A percentile compares a stretch with the other conserved stretches of the same genome.
Conservation (phyloP, 2,113 vertebrate species). For the Crotalus helleri region DNA sequence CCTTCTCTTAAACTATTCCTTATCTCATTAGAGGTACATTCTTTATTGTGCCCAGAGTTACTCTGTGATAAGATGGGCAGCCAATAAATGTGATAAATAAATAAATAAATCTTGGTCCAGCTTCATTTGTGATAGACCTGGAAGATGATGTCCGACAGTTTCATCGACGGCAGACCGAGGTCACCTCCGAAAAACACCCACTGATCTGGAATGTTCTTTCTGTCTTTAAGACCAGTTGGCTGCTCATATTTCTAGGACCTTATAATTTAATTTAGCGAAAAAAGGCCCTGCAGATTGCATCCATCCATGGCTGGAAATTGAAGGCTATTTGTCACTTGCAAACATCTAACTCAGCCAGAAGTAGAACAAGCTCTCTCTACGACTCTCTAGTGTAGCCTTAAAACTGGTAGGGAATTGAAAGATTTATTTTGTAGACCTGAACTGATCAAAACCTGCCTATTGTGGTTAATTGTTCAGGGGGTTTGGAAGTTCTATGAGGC, state of each 20-base stretch:
- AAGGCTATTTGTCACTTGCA: slow-evolving; percentile 49
- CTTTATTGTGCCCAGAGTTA: not conserved
- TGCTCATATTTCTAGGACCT: slow-evolving; percentile 16
- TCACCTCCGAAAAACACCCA: not conserved
- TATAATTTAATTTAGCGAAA: slow-evolving; percentile 57
- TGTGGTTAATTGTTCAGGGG: slow-evolving; percentile 5
- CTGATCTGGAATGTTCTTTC: slow-evolving; percentile 29
- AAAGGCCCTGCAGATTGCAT: slow-evolving; percentile 29
- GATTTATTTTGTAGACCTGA: slow-evolving; percentile 41
- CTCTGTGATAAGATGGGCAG: not conserved
- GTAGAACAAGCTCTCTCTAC: slow-evolving; percentile 20
- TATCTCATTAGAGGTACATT: not conserved
- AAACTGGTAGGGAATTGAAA: slow-evolving; percentile 32
- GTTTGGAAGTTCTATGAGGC: not conserved
- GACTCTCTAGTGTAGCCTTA: slow-evolving; percentile 36
- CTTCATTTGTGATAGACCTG: not conserved
- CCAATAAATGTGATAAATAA: not conserved
- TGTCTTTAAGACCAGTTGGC: slow-evolving; percentile 29
- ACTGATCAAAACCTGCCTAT: slow-evolving; percentile 30
- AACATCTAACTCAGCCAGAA: slow-evolving; percentile 43
- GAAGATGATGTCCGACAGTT: not conserved
- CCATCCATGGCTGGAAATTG: slow-evolving; percentile 48
- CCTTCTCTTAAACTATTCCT: slow-evolving; percentile 3
- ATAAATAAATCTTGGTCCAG: not conserved
- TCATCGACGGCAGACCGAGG: too few relatives aligned